Percentiles rank a stretch among this genome's conserved stretches.
phyloP scores from a whole-genome alignment of 92 coral and sea anemone species.

The Porites divaricata region DNA sequence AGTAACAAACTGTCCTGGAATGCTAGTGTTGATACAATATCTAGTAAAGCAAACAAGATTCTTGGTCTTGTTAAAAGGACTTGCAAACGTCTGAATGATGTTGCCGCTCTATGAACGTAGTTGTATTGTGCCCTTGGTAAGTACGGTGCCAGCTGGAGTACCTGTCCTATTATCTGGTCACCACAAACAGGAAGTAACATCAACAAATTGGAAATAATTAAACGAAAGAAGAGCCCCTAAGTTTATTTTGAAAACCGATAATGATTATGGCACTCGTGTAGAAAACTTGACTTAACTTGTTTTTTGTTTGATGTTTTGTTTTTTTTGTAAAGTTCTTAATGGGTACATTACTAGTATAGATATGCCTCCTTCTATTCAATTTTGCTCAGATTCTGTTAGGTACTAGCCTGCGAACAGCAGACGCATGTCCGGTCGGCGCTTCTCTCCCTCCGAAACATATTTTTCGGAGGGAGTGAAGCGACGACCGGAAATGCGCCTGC shows the following conservation, averaged over 20 bases:
- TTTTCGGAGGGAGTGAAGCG: no score
- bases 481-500: no score
- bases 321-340: constrained; percentile 14
- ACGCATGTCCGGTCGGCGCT: no score
- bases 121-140: constrained; percentile 39
- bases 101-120: constrained; percentile 33
- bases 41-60: constrained; percentile 4
- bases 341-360: constrained; percentile 21
- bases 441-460: no score
- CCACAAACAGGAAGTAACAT: constrained; percentile 6
- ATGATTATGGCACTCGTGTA: neutral
- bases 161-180: constrained; percentile 49
- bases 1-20: constrained; percentile 30
- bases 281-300: neutral
- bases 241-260: constrained; percentile 39
- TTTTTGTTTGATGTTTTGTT: neutral
- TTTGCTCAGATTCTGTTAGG: no score
- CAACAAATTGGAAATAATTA: constrained; percentile 46
- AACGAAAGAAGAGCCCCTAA: constrained; percentile 46
- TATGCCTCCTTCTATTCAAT: neutral
- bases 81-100: constrained; percentile 40
- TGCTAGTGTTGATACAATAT: neutral
- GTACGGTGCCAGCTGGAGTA: constrained; percentile 49
- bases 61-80: constrained; percentile 47
- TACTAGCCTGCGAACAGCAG: no score